Percentiles rank a stretch among this genome's conserved stretches.
phyloP scores from a whole-genome alignment of 64 coral and sea anemone genomes.

The Dendronephthya gigantea region DNA sequence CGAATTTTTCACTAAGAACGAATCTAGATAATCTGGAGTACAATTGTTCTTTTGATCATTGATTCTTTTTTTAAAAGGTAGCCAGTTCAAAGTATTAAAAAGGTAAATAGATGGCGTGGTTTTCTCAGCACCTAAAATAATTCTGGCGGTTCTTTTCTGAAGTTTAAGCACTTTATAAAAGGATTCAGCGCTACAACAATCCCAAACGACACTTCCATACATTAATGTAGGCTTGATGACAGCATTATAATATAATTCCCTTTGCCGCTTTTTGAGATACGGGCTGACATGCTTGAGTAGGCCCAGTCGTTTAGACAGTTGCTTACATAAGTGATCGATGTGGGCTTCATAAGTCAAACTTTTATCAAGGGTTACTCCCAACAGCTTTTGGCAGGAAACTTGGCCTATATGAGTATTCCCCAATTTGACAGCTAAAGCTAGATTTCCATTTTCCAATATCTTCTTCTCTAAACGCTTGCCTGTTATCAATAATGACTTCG shows the following conservation, averaged over 20 bases:
- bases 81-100: slow-evolving; percentile 24
- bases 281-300: background rate
- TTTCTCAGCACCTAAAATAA: background rate
- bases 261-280: background rate
- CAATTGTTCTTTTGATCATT: background rate
- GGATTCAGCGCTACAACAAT: background rate
- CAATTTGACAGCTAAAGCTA: no score
- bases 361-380: no score
- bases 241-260: background rate
- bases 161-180: background rate
- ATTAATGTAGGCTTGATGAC: background rate
- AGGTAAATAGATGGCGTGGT: background rate
- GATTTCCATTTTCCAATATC: background rate
- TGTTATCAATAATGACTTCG: background rate
- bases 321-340: background rate
- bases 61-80: slow-evolving; percentile 21
- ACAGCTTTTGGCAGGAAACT: no score
- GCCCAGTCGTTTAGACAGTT: background rate
- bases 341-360: no score
- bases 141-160: background rate
- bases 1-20: slow-evolving; percentile 6
- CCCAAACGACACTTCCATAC: background rate
- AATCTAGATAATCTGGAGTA: slow-evolving; percentile 12
- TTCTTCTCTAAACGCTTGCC: background rate
- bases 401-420: no score